Percentiles rank a stretch among this genome's conserved stretches.
Evolutionary conservation across 2,113 vertebrate genomes (phyloP).

Genomic region (Chionodraco myersi): DNA sequence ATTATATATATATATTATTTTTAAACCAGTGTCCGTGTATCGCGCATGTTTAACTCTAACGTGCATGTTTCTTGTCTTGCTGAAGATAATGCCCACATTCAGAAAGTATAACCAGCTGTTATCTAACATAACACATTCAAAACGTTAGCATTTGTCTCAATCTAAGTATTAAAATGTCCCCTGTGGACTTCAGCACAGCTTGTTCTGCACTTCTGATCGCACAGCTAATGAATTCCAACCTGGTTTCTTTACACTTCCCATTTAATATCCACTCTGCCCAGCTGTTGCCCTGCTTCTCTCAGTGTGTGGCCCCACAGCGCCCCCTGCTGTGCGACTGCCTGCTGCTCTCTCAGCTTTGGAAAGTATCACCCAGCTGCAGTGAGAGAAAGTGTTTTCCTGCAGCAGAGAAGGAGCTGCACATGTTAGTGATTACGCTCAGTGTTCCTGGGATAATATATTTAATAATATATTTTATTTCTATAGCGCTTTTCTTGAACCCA

Average conservation of each 20-base stretch:
- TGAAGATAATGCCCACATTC: too few relatives aligned
- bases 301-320: conserved; percentile 24
- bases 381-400: too few relatives aligned
- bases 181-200: not conserved
- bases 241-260: not conserved
- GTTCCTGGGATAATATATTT: not conserved
- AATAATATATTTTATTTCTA: too few relatives aligned
- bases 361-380: not conserved
- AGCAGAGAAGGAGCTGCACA: conserved; percentile 18
- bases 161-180: not conserved
- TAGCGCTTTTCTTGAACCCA: too few relatives aligned
- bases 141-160: not conserved
- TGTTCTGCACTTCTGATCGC: not conserved
- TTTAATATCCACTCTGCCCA: not conserved
- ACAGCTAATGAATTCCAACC: not conserved
- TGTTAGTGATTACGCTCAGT: conserved; percentile 47
- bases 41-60: conserved; percentile 2
- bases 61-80: not conserved
- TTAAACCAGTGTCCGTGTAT: not conserved
- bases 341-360: conserved; percentile 9
- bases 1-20: not conserved
- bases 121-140: not conserved
- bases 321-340: conserved; percentile 56
- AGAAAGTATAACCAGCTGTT: not conserved
- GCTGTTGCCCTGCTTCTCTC: not conserved